A percentile compares a stretch with the other conserved stretches of the same genome.
Conservation (phyloP, 2,888 invertebrate species). For the Callyntrura sp. region DNA sequence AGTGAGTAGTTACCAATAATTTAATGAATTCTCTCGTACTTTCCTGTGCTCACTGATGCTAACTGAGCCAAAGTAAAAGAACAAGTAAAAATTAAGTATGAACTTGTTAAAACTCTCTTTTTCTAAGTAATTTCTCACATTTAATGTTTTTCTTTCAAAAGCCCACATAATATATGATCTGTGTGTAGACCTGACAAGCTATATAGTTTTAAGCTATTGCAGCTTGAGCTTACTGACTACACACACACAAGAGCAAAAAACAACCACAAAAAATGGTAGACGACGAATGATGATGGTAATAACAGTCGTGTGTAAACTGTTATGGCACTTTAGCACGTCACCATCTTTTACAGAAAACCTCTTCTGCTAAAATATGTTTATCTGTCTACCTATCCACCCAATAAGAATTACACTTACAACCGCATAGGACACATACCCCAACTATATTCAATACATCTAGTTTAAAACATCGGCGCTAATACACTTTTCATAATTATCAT, state of each 20-base stretch:
- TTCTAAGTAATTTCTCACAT: conserved; percentile 35
- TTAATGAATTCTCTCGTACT: conserved; percentile 38
- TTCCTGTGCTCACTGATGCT: neutral
- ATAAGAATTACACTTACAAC: neutral
- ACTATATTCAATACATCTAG: neutral
- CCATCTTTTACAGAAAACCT: conserved; percentile 6
- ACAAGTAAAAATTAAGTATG: conserved; percentile 38
- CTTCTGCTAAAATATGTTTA: conserved; percentile 42
- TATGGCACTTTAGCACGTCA: conserved; percentile 71
- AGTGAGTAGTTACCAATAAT: conserved; percentile 35
- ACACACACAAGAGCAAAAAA: conserved; percentile 16
- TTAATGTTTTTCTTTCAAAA: conserved; percentile 54
- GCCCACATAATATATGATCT: conserved; percentile 25
- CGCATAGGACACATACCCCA: neutral
- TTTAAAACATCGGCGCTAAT: conserved; percentile 31
- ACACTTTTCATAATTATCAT: conserved; percentile 63
- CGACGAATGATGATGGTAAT: conserved; percentile 53
- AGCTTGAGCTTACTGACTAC: neutral
- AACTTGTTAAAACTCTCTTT: conserved; percentile 53
- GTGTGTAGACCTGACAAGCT: conserved; percentile 52
- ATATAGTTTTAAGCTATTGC: neutral
- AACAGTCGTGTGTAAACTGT: conserved; percentile 67
- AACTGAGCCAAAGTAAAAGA: conserved; percentile 7
- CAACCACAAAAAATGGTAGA: conserved; percentile 38
- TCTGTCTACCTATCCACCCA: neutral